phyloP scores from a whole-genome alignment of 2,888 invertebrate species.

The Lycocerus yunnanus region DNA sequence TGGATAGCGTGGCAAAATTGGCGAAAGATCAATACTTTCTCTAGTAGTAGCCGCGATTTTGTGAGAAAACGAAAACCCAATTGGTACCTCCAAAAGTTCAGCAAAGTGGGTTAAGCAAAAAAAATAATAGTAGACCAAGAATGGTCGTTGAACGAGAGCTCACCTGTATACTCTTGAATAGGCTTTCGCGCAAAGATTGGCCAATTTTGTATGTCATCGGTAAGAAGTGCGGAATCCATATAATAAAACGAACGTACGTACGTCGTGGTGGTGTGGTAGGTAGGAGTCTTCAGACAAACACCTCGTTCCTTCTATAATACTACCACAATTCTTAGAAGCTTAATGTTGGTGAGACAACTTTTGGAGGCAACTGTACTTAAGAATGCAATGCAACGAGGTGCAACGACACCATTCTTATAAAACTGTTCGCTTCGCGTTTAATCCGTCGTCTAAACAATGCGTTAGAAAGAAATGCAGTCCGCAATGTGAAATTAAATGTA shows the following conservation, averaged over 20 bases:
- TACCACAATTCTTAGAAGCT: conserved; percentile 18
- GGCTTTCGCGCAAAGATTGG: neutral
- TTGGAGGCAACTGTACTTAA: conserved; percentile 42
- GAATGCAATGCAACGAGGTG: conserved; percentile 48
- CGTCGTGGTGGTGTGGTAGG: neutral
- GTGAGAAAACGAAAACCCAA: conserved; percentile 7
- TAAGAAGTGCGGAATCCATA: neutral
- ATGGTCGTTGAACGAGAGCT: neutral
- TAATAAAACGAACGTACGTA: neutral
- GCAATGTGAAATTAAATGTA: conserved; percentile 14
- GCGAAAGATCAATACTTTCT: neutral
- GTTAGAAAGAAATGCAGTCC: conserved; percentile 27
- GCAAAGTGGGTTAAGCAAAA: conserved; percentile 1
- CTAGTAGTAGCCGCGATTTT: neutral
- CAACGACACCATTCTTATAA: conserved; percentile 48
- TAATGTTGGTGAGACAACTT: conserved; percentile 28
- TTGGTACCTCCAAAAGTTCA: conserved; percentile 22
- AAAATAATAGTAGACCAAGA: neutral
- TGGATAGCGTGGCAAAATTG: no score
- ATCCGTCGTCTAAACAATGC: conserved; percentile 30
- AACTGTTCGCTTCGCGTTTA: conserved; percentile 29
- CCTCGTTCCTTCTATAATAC: conserved; percentile 8
- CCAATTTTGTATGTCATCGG: neutral
- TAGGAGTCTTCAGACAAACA: neutral
- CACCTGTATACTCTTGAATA: neutral